phyloP scores from a whole-genome alignment of 2,113 vertebrate genomes.

The Charina bottae region DNA sequence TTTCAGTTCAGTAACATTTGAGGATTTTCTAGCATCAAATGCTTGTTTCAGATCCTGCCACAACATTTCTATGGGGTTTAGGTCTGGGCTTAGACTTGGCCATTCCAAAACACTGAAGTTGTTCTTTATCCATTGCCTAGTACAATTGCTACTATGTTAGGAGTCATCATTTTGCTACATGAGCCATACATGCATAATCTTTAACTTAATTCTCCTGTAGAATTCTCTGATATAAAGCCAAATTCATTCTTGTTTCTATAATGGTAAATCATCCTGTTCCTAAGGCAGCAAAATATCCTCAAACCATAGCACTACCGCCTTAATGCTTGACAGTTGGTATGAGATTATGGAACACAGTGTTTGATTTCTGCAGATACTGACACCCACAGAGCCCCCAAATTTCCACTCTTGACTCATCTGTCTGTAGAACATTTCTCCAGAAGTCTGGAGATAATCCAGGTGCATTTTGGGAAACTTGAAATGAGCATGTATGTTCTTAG shows the following conservation, averaged over 20 bases:
- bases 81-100: too few relatives aligned
- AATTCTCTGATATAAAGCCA: background rate
- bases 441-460: background rate
- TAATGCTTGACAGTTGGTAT: background rate
- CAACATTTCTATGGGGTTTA: too few relatives aligned
- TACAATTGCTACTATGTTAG: background rate
- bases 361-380: background rate
- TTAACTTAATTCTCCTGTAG: background rate
- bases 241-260: background rate
- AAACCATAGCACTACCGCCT: background rate
- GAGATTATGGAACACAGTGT: background rate
- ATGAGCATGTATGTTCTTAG: background rate
- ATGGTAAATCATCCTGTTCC: background rate
- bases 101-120: background rate
- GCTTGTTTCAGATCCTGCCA: too few relatives aligned
- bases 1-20: too few relatives aligned
- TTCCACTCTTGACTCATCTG: background rate
- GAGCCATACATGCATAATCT: background rate
- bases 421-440: background rate
- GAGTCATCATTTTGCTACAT: background rate
- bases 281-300: background rate
- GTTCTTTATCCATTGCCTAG: background rate
- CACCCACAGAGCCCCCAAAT: background rate
- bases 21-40: too few relatives aligned
- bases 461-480: background rate